These are phyloP conservation scores for Antitype chi DNA, from an alignment of 2,888 invertebrate genomes.

Conservation along the genomic window DNA sequence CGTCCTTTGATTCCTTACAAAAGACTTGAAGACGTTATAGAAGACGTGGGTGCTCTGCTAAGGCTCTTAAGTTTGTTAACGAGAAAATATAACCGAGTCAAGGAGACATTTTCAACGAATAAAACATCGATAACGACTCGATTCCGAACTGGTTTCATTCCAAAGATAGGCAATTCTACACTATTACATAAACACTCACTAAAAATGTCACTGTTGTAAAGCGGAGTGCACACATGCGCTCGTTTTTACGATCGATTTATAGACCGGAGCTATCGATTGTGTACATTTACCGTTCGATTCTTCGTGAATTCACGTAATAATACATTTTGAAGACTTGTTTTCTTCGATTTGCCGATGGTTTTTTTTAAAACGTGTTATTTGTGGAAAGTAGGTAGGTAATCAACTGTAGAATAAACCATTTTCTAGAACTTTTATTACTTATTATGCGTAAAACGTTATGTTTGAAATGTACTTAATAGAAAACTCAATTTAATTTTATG, in stretches of 20 bases:
- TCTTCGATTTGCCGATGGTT: background rate
- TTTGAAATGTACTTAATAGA: background rate
- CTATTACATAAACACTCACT: constrained; percentile 72
- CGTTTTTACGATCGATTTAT: constrained; percentile 34
- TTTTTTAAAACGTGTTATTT: background rate
- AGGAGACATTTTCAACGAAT: constrained; percentile 29
- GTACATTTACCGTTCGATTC: constrained; percentile 18
- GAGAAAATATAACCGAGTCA: constrained; percentile 37
- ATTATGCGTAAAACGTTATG: background rate
- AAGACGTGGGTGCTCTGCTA: constrained; percentile 33
- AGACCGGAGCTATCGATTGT: constrained; percentile 22
- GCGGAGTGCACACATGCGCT: constrained; percentile 52
- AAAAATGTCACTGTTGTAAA: constrained; percentile 71
- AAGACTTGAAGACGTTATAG: constrained; percentile 15
- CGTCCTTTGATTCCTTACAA: constrained; percentile 13
- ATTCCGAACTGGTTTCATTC: constrained; percentile 67
- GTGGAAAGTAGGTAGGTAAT: background rate
- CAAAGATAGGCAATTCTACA: constrained; percentile 67
- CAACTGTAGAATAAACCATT: background rate
- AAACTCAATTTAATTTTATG: background rate
- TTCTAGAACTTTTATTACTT: background rate
- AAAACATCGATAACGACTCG: constrained; percentile 58
- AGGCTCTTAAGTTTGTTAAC: constrained; percentile 37
- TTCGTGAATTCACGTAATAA: background rate
- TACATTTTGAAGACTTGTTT: background rate